Evolutionary conservation across 2,888 invertebrate genomes (phyloP).

Genomic region (Dryocosmus kuriphilus): DNA sequence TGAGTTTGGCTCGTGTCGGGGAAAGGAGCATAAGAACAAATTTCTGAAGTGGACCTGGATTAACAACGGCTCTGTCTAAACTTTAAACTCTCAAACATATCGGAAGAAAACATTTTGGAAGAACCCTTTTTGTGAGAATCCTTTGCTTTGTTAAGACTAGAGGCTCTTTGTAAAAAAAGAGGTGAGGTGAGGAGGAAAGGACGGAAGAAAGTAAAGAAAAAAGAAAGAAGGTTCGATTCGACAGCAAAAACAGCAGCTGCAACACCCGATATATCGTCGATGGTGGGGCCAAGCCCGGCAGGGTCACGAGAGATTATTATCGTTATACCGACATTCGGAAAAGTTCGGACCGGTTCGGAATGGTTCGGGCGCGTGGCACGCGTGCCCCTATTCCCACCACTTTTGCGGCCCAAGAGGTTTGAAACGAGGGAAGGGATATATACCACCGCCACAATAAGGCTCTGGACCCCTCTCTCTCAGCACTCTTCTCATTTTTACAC

Average conservation of each 20-base stretch:
- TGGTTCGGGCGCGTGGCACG: conserved; percentile 70
- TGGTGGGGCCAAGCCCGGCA: conserved; percentile 60
- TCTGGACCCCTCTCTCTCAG: conserved; percentile 13
- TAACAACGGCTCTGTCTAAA: conserved; percentile 23
- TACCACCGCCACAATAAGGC: conserved; percentile 36
- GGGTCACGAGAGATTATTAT: conserved; percentile 70
- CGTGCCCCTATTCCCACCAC: conserved; percentile 61
- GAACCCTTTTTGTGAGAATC: conserved; percentile 37
- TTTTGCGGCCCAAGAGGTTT: conserved; percentile 44
- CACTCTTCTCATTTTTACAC: conserved; percentile 30
- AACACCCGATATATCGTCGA: conserved; percentile 72
- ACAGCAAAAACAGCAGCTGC: conserved; percentile 74
- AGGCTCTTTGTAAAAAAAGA: conserved; percentile 36
- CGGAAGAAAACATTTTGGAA: conserved; percentile 12
- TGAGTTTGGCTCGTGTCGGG: neutral
- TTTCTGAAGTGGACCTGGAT: neutral
- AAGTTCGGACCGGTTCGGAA: conserved; percentile 60
- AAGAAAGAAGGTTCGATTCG: conserved; percentile 54
- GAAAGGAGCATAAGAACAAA: conserved; percentile 9
- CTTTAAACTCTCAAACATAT: neutral
- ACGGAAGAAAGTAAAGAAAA: conserved; percentile 56
- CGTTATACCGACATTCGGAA: conserved; percentile 65
- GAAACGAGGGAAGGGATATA: conserved; percentile 32
- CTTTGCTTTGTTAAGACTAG: conserved; percentile 37
- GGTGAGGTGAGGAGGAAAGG: conserved; percentile 47